Evolutionary conservation across 2,888 invertebrate genomes (phyloP).

Genomic region (Cloeon dipterum): DNA sequence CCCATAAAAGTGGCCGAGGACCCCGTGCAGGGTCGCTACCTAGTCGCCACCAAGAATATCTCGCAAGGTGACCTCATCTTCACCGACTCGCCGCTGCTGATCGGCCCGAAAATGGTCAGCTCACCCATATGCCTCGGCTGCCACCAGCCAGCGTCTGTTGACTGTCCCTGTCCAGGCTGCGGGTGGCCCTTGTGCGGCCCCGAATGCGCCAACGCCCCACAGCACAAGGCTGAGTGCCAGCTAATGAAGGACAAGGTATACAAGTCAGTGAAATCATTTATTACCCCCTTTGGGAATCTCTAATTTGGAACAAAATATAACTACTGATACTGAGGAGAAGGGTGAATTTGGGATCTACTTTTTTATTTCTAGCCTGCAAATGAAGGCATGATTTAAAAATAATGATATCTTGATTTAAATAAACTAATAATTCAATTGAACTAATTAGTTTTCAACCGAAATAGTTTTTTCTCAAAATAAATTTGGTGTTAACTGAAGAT

Average conservation of each 20-base stretch:
- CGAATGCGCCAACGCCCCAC: slow-evolving; percentile 28
- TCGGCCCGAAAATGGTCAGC: slow-evolving; percentile 28
- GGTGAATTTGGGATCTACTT: too few relatives aligned
- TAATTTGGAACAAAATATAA: too few relatives aligned
- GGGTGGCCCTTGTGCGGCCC: slow-evolving; percentile 43
- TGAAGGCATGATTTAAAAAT: too few relatives aligned
- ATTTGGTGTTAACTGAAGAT: too few relatives aligned
- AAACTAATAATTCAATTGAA: too few relatives aligned
- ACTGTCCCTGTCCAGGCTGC: slow-evolving; percentile 34
- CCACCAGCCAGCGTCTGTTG: slow-evolving; percentile 13
- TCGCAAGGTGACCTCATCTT: slow-evolving; percentile 40
- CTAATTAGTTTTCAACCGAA: too few relatives aligned
- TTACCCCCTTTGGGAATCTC: too few relatives aligned
- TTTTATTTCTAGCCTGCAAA: too few relatives aligned
- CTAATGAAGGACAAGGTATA: slow-evolving; percentile 32
- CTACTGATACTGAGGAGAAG: too few relatives aligned
- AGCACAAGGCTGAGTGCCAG: slow-evolving; percentile 35
- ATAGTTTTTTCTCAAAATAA: too few relatives aligned
- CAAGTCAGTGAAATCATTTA: too few relatives aligned
- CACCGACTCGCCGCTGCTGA: slow-evolving; percentile 35
- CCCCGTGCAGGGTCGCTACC: slow-evolving; percentile 31
- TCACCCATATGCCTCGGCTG: slow-evolving; percentile 12
- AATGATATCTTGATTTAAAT: too few relatives aligned
- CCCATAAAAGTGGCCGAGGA: slow-evolving; percentile 30
- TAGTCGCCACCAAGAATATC: slow-evolving; percentile 42